Percentiles rank a stretch among this genome's conserved stretches.
These are phyloP conservation scores for Antennarius striatus DNA, from an alignment of 2,113 vertebrate species.

Conservation along the genomic window DNA sequence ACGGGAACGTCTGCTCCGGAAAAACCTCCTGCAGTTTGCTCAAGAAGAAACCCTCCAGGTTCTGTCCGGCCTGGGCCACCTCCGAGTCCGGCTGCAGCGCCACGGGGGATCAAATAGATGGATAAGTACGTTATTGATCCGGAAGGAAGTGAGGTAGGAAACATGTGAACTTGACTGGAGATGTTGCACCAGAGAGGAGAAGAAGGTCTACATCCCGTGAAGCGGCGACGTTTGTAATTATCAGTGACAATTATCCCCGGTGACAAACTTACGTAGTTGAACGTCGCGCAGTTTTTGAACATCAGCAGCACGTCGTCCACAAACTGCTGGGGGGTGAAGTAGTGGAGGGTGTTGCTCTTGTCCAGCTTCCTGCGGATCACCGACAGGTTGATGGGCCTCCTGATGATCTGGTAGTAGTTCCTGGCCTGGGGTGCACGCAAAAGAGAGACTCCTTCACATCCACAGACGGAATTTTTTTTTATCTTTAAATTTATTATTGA, in stretches of 20 bases:
- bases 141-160: too few relatives aligned
- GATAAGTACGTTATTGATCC: too few relatives aligned
- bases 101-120: neutral
- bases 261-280: constrained; percentile 88
- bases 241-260: neutral
- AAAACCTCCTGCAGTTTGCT: constrained; percentile 85
- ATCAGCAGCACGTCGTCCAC: constrained; percentile 90
- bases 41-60: constrained; percentile 86
- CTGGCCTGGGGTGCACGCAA: constrained; percentile 77
- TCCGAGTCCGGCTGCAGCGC: constrained; percentile 88
- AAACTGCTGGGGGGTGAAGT: constrained; percentile 87
- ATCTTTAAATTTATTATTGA: too few relatives aligned
- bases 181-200: too few relatives aligned
- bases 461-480: too few relatives aligned
- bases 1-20: constrained; percentile 82
- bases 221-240: too few relatives aligned
- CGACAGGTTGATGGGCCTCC: constrained; percentile 91
- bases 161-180: too few relatives aligned
- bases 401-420: constrained; percentile 97
- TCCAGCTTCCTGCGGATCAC: constrained; percentile 87
- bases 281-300: constrained; percentile 94
- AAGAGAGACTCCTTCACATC: neutral
- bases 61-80: constrained; percentile 89
- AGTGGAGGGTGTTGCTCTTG: constrained; percentile 84
- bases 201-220: too few relatives aligned